Conservation (phyloP, 2,888 invertebrate species). For the Clepsis dumicolana region DNA sequence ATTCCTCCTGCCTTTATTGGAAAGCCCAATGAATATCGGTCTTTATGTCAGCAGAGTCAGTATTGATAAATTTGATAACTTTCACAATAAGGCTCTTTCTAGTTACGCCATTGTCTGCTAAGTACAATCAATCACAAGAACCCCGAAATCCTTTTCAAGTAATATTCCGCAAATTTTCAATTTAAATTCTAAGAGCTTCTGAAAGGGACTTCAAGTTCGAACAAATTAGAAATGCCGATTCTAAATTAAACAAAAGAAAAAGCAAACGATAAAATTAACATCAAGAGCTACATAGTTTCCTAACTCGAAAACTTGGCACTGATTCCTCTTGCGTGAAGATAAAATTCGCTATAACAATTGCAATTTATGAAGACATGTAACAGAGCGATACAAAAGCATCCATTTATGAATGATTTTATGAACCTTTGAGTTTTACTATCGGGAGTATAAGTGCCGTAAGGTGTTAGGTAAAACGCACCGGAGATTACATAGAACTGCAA, state of each 20-base stretch:
- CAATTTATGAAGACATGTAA: slow-evolving; percentile 18
- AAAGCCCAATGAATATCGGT: slow-evolving; percentile 6
- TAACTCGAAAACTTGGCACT: slow-evolving; percentile 3
- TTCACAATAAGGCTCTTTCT: background rate
- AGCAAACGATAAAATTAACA: slow-evolving; percentile 2
- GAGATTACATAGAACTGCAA: background rate
- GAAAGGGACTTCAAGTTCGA: background rate
- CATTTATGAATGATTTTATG: slow-evolving; percentile 21
- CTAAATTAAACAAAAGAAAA: slow-evolving; percentile 3
- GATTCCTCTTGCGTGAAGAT: background rate
- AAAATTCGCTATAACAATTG: slow-evolving; percentile 12
- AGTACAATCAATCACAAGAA: background rate
- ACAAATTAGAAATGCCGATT: background rate
- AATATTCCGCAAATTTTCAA: background rate
- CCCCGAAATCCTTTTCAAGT: background rate
- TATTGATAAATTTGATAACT: slow-evolving; percentile 1
- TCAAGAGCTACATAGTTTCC: background rate
- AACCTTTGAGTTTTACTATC: background rate
- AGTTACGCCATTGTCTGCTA: background rate
- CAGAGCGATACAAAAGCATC: background rate
- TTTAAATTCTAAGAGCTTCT: background rate
- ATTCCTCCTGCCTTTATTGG: background rate
- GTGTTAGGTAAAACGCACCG: background rate
- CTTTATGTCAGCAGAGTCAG: background rate
- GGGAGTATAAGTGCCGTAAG: slow-evolving; percentile 1